Percentiles rank a stretch among this genome's conserved stretches.
These are phyloP conservation scores for Harpagifer antarcticus DNA, from an alignment of 2,797 vertebrate species.

Conservation along the genomic window DNA sequence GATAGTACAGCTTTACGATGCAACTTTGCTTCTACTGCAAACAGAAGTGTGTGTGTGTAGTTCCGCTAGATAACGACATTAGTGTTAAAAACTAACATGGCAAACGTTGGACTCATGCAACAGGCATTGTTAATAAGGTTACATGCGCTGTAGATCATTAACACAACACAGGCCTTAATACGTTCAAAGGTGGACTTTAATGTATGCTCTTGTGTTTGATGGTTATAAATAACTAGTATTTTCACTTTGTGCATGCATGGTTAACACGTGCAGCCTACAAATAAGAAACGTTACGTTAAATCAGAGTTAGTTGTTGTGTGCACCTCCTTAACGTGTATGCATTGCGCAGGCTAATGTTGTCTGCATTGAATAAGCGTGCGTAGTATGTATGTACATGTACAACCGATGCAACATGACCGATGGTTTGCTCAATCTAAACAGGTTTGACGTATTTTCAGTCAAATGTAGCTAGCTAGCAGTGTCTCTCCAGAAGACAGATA, in stretches of 20 bases:
- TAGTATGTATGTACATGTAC: too few species aligned
- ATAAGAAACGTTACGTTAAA: too few species aligned
- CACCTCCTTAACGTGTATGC: not conserved
- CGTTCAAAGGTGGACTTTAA: slow-evolving; percentile 47
- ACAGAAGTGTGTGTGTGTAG: too few species aligned
- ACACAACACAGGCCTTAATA: not conserved
- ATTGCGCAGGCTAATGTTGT: not conserved
- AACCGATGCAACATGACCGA: not conserved
- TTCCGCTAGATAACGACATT: not conserved
- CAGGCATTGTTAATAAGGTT: slow-evolving; percentile 19
- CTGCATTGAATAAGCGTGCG: not conserved
- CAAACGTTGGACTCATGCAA: slow-evolving; percentile 39
- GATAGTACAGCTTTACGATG: not conserved
- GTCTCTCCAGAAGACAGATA: not conserved
- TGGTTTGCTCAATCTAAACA: not conserved
- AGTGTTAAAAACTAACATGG: not conserved
- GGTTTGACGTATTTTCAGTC: not conserved
- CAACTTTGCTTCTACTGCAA: not conserved
- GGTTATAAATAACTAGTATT: not conserved
- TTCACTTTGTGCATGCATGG: fast-evolving
- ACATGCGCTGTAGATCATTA: slow-evolving; percentile 47
- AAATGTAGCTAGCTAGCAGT: not conserved
- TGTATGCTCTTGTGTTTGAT: not conserved
- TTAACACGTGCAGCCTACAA: not conserved
- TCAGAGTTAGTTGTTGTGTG: fast-evolving